phyloP scores from a whole-genome alignment of 2,113 vertebrate genomes.

The Brienomyrus longianalis region DNA sequence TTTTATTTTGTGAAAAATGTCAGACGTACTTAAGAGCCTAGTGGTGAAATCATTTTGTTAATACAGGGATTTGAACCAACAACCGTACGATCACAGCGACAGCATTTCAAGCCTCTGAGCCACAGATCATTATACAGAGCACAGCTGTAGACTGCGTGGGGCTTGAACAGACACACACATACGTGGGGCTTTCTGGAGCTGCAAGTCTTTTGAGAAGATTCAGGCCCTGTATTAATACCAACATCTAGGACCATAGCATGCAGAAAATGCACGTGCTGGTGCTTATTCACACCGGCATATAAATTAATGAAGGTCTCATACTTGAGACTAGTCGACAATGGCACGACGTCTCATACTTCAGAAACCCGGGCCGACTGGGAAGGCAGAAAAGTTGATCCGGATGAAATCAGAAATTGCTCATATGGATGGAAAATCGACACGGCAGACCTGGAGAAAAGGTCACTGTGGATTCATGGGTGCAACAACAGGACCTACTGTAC shows the following conservation, averaged over 20 bases:
- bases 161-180: background rate
- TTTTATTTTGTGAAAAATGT: background rate
- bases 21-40: background rate
- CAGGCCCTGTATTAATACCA: background rate
- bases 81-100: background rate
- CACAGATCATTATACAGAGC: background rate
- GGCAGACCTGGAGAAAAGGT: background rate
- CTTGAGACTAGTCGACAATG: background rate
- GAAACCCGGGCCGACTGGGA: background rate
- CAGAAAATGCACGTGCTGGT: background rate
- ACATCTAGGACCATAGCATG: background rate
- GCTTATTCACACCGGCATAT: background rate
- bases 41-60: background rate
- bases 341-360: background rate
- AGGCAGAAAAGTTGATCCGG: background rate
- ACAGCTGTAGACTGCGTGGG: background rate
- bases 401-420: background rate
- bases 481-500: background rate
- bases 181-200: background rate
- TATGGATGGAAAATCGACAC: background rate
- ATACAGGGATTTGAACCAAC: background rate
- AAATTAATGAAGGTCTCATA: background rate
- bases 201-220: background rate
- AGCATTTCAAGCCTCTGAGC: background rate
- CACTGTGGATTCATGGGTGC: background rate